phyloP scores from a whole-genome alignment of 2,797 vertebrate genomes.

The Sternotherus odoratus region DNA sequence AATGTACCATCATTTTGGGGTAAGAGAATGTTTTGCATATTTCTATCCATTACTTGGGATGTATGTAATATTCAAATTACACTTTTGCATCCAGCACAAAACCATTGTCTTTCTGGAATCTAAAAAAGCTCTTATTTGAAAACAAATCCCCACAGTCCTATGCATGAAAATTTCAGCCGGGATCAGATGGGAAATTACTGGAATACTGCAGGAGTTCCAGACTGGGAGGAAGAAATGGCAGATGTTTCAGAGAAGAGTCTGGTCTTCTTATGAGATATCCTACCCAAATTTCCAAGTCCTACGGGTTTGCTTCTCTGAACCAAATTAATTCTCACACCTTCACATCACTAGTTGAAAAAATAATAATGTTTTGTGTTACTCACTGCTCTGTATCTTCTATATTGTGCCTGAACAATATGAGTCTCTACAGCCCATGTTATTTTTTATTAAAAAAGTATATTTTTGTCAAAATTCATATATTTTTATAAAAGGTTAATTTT shows the following conservation, averaged over 20 bases:
- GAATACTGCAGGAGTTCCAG: rapidly evolving
- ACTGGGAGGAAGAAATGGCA: rapidly evolving
- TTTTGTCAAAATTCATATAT: too few relatives aligned
- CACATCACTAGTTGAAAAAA: neutral
- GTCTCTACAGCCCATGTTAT: too few relatives aligned
- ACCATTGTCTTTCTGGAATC: neutral
- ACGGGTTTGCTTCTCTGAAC: neutral
- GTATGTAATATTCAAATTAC: rapidly evolving
- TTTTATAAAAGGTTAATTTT: too few relatives aligned
- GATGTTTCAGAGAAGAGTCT: neutral
- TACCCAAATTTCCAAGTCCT: neutral
- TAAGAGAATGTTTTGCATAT: neutral
- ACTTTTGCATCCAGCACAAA: neutral
- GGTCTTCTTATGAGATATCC: rapidly evolving
- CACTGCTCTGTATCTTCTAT: rapidly evolving
- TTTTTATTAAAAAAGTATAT: too few relatives aligned
- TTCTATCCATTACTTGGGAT: neutral
- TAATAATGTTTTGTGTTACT: neutral
- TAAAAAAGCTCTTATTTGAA: neutral
- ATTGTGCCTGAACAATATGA: neutral
- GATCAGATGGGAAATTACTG: neutral
- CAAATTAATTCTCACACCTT: neutral
- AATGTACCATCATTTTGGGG: too few relatives aligned
- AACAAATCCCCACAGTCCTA: neutral
- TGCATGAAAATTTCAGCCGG: rapidly evolving